A percentile compares a stretch with the other conserved stretches of the same genome.
Evolutionary conservation across 2,888 invertebrate genomes (phyloP).

Genomic region (Tanypteryx hageni): DNA sequence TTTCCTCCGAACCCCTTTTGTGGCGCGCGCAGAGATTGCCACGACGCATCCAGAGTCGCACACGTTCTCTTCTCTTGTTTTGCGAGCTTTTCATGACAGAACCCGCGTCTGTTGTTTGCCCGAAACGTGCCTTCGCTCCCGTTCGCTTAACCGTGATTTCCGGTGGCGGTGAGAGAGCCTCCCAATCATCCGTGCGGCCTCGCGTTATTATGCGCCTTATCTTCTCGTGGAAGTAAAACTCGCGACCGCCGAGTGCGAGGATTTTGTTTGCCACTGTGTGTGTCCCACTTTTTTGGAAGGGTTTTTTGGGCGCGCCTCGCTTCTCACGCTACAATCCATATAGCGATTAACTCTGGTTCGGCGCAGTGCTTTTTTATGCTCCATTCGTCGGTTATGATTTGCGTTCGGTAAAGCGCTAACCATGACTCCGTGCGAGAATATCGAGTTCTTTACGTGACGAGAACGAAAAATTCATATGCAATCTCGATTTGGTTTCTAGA

Average conservation of each 20-base stretch:
- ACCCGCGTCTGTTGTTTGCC: background rate
- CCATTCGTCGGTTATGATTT: background rate
- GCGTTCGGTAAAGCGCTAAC: background rate
- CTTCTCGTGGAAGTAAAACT: background rate
- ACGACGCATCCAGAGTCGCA: no score
- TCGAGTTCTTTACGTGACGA: no score
- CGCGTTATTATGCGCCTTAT: slow-evolving; percentile 3
- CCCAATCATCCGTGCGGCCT: background rate
- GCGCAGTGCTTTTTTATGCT: background rate
- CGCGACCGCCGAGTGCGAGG: background rate
- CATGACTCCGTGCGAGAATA: no score
- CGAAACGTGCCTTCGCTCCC: background rate
- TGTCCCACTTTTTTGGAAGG: background rate
- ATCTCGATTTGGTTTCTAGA: no score
- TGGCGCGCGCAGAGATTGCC: background rate
- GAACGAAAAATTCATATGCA: no score
- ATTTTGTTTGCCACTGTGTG: background rate
- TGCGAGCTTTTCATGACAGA: no score
- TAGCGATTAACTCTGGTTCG: background rate
- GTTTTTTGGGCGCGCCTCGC: background rate
- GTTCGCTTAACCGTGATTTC: background rate
- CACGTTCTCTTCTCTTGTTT: no score
- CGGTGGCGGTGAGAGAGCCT: background rate
- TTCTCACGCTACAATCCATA: background rate
- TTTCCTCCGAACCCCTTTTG: background rate